phyloP scores from a whole-genome alignment of 1,140 invertebrate genomes.

The Cyclina sinensis region DNA sequence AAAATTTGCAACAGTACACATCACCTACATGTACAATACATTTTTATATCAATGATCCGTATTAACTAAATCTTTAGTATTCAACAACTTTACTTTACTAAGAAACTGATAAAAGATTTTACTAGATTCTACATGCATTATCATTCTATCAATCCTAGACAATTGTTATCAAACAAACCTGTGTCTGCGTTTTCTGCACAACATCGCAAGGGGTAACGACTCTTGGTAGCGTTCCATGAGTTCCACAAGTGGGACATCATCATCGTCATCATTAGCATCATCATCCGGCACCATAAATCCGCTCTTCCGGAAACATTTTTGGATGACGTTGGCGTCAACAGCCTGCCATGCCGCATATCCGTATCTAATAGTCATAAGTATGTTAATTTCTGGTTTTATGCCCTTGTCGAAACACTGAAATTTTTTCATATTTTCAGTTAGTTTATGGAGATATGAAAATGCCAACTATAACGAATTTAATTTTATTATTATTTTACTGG shows the following conservation, averaged over 20 bases:
- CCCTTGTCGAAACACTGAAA: background rate
- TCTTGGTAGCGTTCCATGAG: background rate
- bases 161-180: too few species aligned
- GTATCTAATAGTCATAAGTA: conserved; percentile 3
- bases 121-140: too few species aligned
- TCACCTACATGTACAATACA: too few species aligned
- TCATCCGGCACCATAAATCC: conserved; percentile 8
- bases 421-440: background rate
- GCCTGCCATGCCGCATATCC: conserved; percentile 4
- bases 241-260: background rate
- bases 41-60: too few species aligned
- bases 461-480: background rate
- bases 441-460: background rate
- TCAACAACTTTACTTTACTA: too few species aligned
- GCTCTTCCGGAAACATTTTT: conserved; percentile 32
- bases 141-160: too few species aligned
- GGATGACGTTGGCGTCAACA: background rate
- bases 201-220: too few species aligned
- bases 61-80: too few species aligned
- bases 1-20: too few species aligned
- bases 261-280: background rate
- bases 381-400: background rate
- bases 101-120: too few species aligned
- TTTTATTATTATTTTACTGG: background rate
- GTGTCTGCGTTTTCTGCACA: too few species aligned